Evolutionary conservation across 2,888 invertebrate species (phyloP), one percentile per base, ranked within the genome.

Genomic region (Tetragonisca angustula): DNA sequence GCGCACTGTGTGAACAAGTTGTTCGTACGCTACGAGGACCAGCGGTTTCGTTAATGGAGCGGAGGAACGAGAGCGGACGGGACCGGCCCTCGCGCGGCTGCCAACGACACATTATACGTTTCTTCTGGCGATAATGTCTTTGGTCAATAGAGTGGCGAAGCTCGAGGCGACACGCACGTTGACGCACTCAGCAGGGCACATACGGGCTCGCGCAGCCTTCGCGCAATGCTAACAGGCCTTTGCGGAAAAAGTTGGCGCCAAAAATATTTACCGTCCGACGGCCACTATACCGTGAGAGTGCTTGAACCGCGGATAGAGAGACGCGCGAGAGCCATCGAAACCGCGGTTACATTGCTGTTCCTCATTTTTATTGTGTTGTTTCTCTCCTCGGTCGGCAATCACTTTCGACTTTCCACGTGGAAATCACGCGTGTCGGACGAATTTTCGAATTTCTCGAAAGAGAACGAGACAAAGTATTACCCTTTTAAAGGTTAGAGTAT

Each of bases 191-290:
- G 76, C 36, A 84, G 76, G 80, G 83, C 71, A 79, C 61, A 61
- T 67, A 64, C 79, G 83, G 69, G 69, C 82, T 69, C 68, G 83
- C 81, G 82, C 82, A 89, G 85, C 86, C 88, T 87, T 88, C 88
- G 86, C 79, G 84, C 82, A 86, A 87, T 86, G 83, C 87, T 88
- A 89, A 89, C 83, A 87, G 85, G 80, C 83, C 84, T 87, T 87
- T 85, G 91, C 85, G 87, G 88, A 90, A 92, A 92, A 92, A 90
- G 88, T 89, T 89, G 92, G 91, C 93, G 93, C 92, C 93, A 92
- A 93, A 93, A 92, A 93, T 91, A 93, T 93, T 93, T 92, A 90
- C 92, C 84, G 87, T 89, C 87, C 90, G 89, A 83, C 89, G 86
- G 88, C 87, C 84, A 84, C 81, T 83, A 87, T 87, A 77, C 75